Base-by-base conservation (phyloP, 2,113 vertebrate genomes). In the Nerophis ophidion region DNA sequence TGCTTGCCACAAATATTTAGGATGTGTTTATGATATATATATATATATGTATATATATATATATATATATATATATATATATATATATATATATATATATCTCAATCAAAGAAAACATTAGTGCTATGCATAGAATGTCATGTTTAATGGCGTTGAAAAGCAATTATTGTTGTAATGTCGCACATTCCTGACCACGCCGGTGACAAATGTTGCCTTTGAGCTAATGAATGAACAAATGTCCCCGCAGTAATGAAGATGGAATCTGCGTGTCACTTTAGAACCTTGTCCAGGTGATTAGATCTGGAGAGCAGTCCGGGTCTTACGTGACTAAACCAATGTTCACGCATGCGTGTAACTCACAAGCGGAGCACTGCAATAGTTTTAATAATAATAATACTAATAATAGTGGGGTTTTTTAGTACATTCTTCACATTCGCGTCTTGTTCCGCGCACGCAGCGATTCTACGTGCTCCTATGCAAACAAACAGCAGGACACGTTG, bases 201-300 rank as follows among this genome's bases (percentile, higher is more conserved):
- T 89, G 92, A 90, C 91, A 76, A 91, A 84, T 92, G 90, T 91
- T 94, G 91, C 92, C 91, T 92, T 92, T 92, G 89, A 90, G 89
- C 92, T 92, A 93, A 91, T 92, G 91, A 93, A 95, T 92, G 91
- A 94, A 93, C 91, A 91, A 92, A 94, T 96, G 93, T 92, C 90
- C 92, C 87, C 52, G 19, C 89, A 86, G 88, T 96, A 96, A 98
- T 98, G 94, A 95, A 96, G 95, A 98, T 95, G 93, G 93, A 96
- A 93, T 56, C 92, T 92, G 89, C 86, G 87, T 93, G 94, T 95
- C 95, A 95, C 90, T 26, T 91, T 91, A 87, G 92, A 94, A 93
- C 93, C 92, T 94, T 93, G 91, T 90, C 92, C 91, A 91, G 92
- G 92, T 95, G 93, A 97, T 96, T 94, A 93, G 94, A 95, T 91